A percentile compares a stretch with the other conserved stretches of the same genome.
Conservation (phyloP, 2,797 vertebrate species). For the Miichthys miiuy region DNA sequence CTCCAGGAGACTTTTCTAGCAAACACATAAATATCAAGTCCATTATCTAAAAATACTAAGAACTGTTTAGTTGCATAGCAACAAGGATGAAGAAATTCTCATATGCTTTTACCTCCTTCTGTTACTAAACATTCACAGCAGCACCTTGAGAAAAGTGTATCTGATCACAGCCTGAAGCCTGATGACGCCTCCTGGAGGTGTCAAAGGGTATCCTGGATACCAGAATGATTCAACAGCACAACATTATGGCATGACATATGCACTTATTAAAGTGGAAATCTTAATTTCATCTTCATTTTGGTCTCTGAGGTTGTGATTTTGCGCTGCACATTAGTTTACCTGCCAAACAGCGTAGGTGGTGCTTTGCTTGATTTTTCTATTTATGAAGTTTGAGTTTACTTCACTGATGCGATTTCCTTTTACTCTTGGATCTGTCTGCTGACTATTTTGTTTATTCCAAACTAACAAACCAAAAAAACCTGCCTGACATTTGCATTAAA, state of each 20-base stretch:
- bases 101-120: slow-evolving; percentile 36
- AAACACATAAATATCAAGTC: slow-evolving; percentile 38
- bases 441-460: not conserved
- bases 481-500: not conserved
- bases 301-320: not conserved
- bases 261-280: not conserved
- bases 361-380: not conserved
- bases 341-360: slow-evolving; percentile 8
- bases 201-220: not conserved
- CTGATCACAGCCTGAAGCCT: slow-evolving; percentile 22
- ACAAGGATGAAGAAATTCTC: slow-evolving; percentile 52
- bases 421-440: not conserved
- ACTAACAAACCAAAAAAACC: not conserved
- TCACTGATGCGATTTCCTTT: not conserved
- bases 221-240: not conserved
- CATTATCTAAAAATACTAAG: slow-evolving; percentile 49
- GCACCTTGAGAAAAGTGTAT: slow-evolving; percentile 30
- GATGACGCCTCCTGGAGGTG: slow-evolving; percentile 1
- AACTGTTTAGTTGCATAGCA: slow-evolving; percentile 69
- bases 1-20: slow-evolving; percentile 2
- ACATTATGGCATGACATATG: not conserved
- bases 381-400: not conserved
- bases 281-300: not conserved
- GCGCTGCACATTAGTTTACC: not conserved
- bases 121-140: slow-evolving; percentile 23